Base-by-base conservation (phyloP, 2,797 vertebrate genomes). In the Lophius americanus region DNA sequence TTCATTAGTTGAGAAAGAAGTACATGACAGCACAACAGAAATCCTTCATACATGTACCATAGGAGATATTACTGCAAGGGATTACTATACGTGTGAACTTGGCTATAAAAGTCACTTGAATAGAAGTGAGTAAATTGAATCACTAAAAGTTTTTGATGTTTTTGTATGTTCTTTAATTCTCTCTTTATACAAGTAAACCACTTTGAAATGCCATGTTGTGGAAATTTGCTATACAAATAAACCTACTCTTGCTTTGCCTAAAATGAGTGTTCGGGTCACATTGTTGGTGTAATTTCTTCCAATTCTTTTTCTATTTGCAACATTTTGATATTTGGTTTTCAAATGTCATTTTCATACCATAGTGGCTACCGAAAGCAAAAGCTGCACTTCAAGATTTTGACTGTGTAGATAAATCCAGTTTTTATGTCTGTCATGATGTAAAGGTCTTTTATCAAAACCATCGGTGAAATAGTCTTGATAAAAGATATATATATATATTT, bases 1-100 rank as follows among this genome's bases (percentile, higher is more conserved):
- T 87, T 83, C 80, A 82, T 46, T 79, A 61, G 59, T 80, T 62
- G 64, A 57, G 49, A 79, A 50, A 61, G 37, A 70, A 62, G 13
- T 63, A 73, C 76, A 67, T 70, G 51, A 70, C 64, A 63, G 54
- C 51, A 70, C 41, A 67, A 78, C 65, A 79, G 70, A 67, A 73
- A 76, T 73, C 51, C 6, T 79, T 71, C 59, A 64, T 42, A 78
- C 9, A 6, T 9, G 36, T 68, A 52, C 51, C 39, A 13, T 58
- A 63, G 51, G 51, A 76, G 48, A 49, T 64, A 67, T 69, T 55
- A 75, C 66, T 62, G 57, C 41, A 73, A 67, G 52, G 60, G 9
- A 67, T 6, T 37, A 62, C 23, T 64, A 12, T 60, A 5, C 32
- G 49, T 64, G 56, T 65, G 39, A 52, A 81, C 44, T 71, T 81